Percentiles rank a stretch among this genome's conserved stretches.
These are phyloP conservation scores for Drosophila prosaltans DNA, from an alignment of 1,140 invertebrate species.

Conservation along the genomic window DNA sequence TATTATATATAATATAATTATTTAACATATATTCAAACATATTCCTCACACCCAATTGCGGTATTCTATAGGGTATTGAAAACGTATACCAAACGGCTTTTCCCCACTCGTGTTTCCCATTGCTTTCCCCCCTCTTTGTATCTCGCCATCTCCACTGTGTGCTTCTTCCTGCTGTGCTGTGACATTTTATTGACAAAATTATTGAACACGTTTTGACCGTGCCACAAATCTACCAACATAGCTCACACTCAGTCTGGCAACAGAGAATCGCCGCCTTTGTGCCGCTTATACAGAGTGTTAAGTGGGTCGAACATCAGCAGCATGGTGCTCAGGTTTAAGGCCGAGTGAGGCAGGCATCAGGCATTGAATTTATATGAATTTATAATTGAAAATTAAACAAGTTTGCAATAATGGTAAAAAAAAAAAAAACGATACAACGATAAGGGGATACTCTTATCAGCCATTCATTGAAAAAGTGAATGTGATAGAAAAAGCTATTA, in stretches of 20 bases:
- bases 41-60: too few relatives aligned
- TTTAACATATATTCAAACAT: too few relatives aligned
- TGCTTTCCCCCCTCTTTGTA: background rate
- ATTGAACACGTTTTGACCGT: constrained; percentile 75
- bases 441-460: constrained; percentile 28
- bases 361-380: constrained; percentile 70
- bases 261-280: constrained; percentile 45
- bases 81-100: background rate
- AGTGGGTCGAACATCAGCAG: constrained; percentile 6
- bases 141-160: too few relatives aligned
- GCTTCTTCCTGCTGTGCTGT: constrained; percentile 19
- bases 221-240: constrained; percentile 54
- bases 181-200: constrained; percentile 80
- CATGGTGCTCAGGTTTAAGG: constrained; percentile 13
- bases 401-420: constrained; percentile 20
- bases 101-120: background rate
- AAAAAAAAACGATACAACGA: background rate
- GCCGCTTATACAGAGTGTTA: background rate
- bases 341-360: constrained; percentile 18
- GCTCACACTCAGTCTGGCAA: constrained; percentile 29
- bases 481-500: background rate
- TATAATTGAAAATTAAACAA: constrained; percentile 73
- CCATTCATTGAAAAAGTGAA: background rate
- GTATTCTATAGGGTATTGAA: background rate
- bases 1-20: too few relatives aligned